phyloP scores from a whole-genome alignment of 2,797 vertebrate genomes.

The Xenops minutus region DNA sequence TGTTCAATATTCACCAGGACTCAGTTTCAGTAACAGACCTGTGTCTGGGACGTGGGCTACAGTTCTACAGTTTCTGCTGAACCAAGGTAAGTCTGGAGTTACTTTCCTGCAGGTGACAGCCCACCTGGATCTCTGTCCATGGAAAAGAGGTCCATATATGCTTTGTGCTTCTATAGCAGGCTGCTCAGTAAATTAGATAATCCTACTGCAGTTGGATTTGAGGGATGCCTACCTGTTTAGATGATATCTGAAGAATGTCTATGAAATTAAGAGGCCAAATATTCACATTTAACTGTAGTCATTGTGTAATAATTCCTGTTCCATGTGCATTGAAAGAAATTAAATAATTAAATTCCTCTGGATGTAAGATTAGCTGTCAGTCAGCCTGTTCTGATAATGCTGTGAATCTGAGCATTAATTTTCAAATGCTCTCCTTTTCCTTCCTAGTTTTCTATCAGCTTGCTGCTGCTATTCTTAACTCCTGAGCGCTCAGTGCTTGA shows the following conservation, averaged over 20 bases:
- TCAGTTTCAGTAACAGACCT: not conserved
- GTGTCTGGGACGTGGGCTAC: not conserved
- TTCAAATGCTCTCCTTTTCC: not conserved
- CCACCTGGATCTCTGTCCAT: not conserved
- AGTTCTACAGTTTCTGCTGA: not conserved
- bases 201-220: not conserved
- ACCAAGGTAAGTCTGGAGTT: not conserved
- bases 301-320: not conserved
- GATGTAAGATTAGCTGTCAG: not conserved
- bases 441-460: not conserved
- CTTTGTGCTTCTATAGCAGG: not conserved
- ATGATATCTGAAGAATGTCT: not conserved
- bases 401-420: not conserved
- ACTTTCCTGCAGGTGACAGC: not conserved
- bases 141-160: not conserved
- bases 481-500: not conserved
- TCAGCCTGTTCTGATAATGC: not conserved
- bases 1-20: not conserved
- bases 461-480: conserved; percentile 20
- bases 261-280: not conserved
- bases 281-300: not conserved
- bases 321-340: not conserved
- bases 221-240: not conserved
- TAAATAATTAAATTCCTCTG: not conserved
- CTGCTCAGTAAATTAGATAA: not conserved